A percentile compares a stretch with the other conserved stretches of the same genome.
Evolutionary conservation across 2,888 invertebrate species (phyloP).

Genomic region (Cordilura impudica): DNA sequence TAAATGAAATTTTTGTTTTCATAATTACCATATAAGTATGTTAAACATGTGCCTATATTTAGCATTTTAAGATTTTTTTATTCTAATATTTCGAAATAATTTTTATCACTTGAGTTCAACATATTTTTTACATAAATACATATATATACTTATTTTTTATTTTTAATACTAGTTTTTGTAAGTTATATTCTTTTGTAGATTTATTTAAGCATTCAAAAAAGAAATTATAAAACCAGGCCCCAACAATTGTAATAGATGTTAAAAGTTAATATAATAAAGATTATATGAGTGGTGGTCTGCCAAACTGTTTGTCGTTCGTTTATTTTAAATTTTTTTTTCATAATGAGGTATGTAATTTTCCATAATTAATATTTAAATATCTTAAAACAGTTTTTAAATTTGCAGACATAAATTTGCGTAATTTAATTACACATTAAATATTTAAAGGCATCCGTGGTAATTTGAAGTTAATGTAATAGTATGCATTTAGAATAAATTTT

Average conservation of each 20-base stretch:
- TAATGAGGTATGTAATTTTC: neutral
- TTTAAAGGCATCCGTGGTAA: neutral
- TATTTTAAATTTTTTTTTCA: neutral
- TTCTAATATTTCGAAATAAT: constrained; percentile 19
- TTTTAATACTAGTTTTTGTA: neutral
- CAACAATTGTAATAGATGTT: constrained; percentile 21
- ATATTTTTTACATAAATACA: too few species aligned
- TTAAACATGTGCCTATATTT: constrained; percentile 15
- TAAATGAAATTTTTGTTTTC: too few species aligned
- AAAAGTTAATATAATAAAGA: constrained; percentile 41
- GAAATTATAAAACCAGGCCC: neutral
- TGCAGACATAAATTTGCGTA: neutral
- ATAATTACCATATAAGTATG: too few species aligned
- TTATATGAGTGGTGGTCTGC: constrained; percentile 47
- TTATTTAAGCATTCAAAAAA: neutral
- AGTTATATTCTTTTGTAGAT: constrained; percentile 1
- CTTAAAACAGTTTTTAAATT: neutral
- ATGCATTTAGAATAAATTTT: too few species aligned
- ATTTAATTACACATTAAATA: neutral
- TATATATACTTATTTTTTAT: constrained; percentile 1
- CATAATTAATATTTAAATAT: neutral
- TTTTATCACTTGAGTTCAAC: constrained; percentile 1
- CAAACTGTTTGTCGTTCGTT: constrained; percentile 41
- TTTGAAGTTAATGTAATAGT: neutral
- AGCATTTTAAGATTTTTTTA: constrained; percentile 34